A percentile compares a stretch with the other conserved stretches of the same genome.
phyloP scores from a whole-genome alignment of 2,888 invertebrate genomes.

The Periphyllus acericola region DNA sequence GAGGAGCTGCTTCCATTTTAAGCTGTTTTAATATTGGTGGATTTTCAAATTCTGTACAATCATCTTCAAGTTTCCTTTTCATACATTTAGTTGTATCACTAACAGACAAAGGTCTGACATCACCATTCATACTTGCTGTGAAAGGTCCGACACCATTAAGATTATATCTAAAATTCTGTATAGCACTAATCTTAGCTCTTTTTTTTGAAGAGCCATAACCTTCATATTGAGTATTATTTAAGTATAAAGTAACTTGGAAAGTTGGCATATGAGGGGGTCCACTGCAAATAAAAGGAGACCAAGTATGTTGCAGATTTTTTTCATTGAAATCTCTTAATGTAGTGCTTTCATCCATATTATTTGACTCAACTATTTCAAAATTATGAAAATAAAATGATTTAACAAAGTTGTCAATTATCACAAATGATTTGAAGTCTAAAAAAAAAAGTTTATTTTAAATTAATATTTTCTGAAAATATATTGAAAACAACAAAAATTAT shows the following conservation, averaged over 20 bases:
- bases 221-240: neutral
- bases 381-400: neutral
- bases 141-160: neutral
- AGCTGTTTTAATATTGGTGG: neutral
- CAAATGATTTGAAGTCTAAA: no score
- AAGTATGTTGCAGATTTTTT: neutral
- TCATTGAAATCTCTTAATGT: constrained; percentile 49
- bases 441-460: no score
- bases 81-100: neutral
- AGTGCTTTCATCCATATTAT: neutral
- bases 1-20: neutral
- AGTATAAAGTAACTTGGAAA: constrained; percentile 25
- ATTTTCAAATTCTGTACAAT: neutral
- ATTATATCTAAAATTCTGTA: neutral
- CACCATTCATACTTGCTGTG: neutral
- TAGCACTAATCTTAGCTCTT: constrained; percentile 56
- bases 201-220: constrained; percentile 43
- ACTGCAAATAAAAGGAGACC: constrained; percentile 17
- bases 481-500: no score
- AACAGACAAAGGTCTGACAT: neutral
- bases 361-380: neutral
- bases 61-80: neutral
- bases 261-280: constrained; percentile 47
- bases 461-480: no score
- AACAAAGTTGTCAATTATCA: no score